These are phyloP conservation scores for Lepeophtheirus nordmannii DNA, from an alignment of 2,888 invertebrate genomes.

Conservation along the genomic window DNA sequence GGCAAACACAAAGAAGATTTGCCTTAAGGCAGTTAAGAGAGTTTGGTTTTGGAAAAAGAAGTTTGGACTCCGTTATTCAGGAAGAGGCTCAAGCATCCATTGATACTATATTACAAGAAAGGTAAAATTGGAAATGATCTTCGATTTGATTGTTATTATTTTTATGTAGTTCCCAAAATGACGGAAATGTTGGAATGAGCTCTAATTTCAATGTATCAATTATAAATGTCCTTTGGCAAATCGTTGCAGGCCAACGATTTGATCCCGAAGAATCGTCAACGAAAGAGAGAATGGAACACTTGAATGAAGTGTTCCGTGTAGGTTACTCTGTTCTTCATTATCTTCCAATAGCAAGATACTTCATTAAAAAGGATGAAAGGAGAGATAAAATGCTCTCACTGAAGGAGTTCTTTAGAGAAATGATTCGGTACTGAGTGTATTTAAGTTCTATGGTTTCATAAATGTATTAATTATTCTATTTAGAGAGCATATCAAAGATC, in stretches of 20 bases:
- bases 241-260: slow-evolving; percentile 8
- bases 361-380: slow-evolving; percentile 2
- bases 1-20: slow-evolving; percentile 2
- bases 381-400: background rate
- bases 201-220: slow-evolving; percentile 11
- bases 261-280: background rate
- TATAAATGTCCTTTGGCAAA: slow-evolving; percentile 6
- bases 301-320: background rate
- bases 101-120: no score
- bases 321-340: background rate
- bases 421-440: slow-evolving; percentile 10
- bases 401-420: slow-evolving; percentile 5
- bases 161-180: no score
- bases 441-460: background rate
- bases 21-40: background rate
- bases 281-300: background rate
- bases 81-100: slow-evolving; percentile 3
- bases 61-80: background rate
- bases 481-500: slow-evolving; percentile 10
- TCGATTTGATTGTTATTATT: no score
- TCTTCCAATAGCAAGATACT: background rate
- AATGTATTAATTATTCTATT: background rate
- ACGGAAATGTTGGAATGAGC: background rate
- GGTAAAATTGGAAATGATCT: no score
- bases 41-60: slow-evolving; percentile 2